Evolutionary conservation across 2,888 invertebrate genomes (phyloP), one percentile per base, ranked within the genome.

Genomic region (Tinea semifulvella): DNA sequence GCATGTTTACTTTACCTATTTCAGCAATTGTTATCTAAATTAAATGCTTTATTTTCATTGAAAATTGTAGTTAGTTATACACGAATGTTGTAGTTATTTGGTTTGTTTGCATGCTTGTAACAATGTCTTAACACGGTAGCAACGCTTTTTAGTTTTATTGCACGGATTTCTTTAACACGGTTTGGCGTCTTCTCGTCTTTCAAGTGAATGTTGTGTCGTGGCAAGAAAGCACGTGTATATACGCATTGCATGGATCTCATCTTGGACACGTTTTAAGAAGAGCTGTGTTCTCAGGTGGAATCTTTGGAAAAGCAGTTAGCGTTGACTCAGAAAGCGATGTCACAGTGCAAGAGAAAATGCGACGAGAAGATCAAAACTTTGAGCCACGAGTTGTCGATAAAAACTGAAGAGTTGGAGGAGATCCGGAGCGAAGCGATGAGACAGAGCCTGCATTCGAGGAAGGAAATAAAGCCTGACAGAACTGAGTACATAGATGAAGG

Each of bases 281-380:
- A 65, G 56, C 54, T 76, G 69, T 77, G 67, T 80, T 73, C 77
- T 65, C 79, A 82, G 82, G 82, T 82, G 19, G 82, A 84, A 64
- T 85, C 84, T 53, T 67, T 86, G 56, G 85, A 85, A 62, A 73
- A 80, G 55, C 83, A 84, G 68, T 68, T 87, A 52, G 59, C 73
- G 45, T 71, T 84, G 49, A 71, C 87, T 46, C 80, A 83, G 46
- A 68, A 76, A 53, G 80, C 84, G 47, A 63, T 88, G 52, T 73
- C 75, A n/a, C 75, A 80, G 50, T 83, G 77, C 56, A 74, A 82
- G 53, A 73, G 76, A 52, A 80, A 79, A 47, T 82, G 79, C 48
- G 83, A 82, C 46, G 85, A 86, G 49, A 84, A 81, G 50, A 69
- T 84, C 13, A 83, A 83, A 46, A 82, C 81, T 2, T 63, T 87